A percentile compares a stretch with the other conserved stretches of the same genome.
Conservation (phyloP, 2,797 vertebrate genomes). For the Fratercula arctica region DNA sequence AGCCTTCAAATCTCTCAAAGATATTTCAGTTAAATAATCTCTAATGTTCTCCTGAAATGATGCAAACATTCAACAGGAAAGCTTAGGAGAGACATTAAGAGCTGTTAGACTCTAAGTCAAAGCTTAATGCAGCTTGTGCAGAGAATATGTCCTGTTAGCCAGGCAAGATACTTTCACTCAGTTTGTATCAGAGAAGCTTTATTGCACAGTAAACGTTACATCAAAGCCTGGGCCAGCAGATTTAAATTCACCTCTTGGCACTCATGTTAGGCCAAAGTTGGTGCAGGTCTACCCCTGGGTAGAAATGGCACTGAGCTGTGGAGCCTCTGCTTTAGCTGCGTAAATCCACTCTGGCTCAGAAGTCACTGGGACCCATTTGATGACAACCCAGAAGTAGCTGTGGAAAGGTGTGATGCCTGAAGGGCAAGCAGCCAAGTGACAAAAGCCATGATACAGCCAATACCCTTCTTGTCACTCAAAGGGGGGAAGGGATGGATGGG, state of each 20-base stretch:
- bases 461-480: neutral
- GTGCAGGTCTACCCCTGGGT: neutral
- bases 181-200: neutral
- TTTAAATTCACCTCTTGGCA: neutral
- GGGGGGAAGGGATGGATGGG: neutral
- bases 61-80: neutral
- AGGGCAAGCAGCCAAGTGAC: neutral
- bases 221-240: neutral
- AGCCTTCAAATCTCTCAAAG: slow-evolving; percentile 10
- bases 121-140: neutral
- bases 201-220: neutral
- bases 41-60: neutral
- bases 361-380: neutral
- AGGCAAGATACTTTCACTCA: neutral
- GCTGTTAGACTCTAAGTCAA: neutral
- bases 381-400: neutral
- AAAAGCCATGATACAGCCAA: neutral
- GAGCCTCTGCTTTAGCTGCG: neutral
- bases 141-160: neutral
- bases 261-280: neutral
- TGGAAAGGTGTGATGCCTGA: neutral
- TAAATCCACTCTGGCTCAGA: neutral
- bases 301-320: neutral
- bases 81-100: neutral
- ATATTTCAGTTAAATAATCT: slow-evolving; percentile 22